A percentile compares a stretch with the other conserved stretches of the same genome.
phyloP scores from a whole-genome alignment of 2,797 vertebrate genomes.

The Leptoclinus maculatus region DNA sequence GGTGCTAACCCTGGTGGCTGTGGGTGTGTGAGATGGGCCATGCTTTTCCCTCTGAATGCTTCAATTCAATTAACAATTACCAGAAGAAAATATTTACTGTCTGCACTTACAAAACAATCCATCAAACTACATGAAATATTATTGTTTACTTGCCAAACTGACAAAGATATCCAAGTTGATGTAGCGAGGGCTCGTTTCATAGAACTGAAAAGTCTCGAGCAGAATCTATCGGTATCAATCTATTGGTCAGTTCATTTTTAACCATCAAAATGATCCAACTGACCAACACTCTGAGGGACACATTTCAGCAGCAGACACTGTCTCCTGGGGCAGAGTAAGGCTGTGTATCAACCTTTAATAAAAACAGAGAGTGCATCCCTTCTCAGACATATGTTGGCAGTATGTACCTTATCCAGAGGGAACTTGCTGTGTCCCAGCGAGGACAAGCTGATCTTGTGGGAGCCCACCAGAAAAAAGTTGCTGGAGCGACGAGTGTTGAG shows the following conservation, averaged over 20 bases:
- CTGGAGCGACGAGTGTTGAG: constrained; percentile 78
- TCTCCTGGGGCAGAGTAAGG: not conserved
- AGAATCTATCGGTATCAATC: not conserved
- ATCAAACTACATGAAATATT: not conserved
- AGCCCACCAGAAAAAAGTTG: constrained; percentile 87
- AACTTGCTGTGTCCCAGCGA: constrained; percentile 86
- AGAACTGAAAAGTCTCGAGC: not conserved
- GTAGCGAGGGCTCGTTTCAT: not conserved
- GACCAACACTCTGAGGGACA: not conserved
- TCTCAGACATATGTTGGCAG: not conserved
- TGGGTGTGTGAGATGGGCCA: not conserved
- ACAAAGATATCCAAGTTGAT: not conserved
- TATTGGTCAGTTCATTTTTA: not conserved
- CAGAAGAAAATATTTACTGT: not conserved
- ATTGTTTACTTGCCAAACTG: not conserved
- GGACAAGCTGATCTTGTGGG: constrained; percentile 83
- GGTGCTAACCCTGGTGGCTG: not conserved
- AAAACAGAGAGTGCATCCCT: not conserved
- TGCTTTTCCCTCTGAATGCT: not conserved
- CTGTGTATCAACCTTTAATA: not conserved
- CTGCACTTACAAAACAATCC: not conserved
- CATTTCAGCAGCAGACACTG: not conserved
- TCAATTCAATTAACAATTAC: not conserved
- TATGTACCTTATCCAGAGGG: constrained; percentile 85
- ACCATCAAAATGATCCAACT: not conserved